phyloP scores from a whole-genome alignment of 2,113 vertebrate species.

The Uria aalge region DNA sequence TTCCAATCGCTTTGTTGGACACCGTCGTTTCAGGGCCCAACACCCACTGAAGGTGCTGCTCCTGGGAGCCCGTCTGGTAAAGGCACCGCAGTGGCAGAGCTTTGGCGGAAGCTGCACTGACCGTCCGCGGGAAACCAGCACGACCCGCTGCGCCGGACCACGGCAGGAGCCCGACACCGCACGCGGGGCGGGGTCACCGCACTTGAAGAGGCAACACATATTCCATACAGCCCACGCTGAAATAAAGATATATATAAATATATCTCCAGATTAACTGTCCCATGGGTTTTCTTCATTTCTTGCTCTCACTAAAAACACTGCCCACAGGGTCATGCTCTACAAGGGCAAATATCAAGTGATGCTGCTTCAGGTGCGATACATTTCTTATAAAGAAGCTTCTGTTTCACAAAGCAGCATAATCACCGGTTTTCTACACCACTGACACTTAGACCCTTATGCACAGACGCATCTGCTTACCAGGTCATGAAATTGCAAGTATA shows the following conservation, averaged over 20 bases:
- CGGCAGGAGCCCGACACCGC: not conserved
- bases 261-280: not conserved
- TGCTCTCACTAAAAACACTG: not conserved
- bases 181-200: not conserved
- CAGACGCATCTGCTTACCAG: conserved; percentile 49
- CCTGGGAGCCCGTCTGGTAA: not conserved
- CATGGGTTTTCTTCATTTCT: not conserved
- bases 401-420: conserved; percentile 25
- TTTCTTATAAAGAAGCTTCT: not conserved
- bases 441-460: conserved; percentile 15
- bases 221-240: not conserved
- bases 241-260: not conserved
- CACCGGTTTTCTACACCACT: conserved; percentile 13
- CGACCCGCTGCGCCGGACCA: not conserved
- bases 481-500: conserved; percentile 58
- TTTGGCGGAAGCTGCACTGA: not conserved
- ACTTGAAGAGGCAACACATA: not conserved
- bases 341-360: conserved; percentile 28
- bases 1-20: not conserved
- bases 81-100: not conserved
- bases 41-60: not conserved
- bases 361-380: not conserved
- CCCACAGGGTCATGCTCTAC: not conserved
- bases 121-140: not conserved
- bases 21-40: not conserved